Percentiles rank a stretch among this genome's conserved stretches.
Conservation (phyloP, 2,888 invertebrate species). For the Crematogaster levior region DNA sequence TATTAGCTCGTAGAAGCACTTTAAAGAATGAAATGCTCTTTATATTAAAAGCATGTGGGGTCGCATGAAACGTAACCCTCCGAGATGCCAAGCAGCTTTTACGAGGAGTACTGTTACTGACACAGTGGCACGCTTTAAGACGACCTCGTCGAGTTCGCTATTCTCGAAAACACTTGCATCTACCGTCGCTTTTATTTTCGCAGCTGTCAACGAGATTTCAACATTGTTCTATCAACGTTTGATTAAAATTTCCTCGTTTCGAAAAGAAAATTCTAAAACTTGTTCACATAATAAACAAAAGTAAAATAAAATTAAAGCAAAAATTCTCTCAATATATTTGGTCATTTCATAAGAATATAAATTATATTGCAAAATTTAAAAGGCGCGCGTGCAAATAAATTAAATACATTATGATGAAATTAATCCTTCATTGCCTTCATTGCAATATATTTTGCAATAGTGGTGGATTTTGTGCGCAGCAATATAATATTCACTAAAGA, state of each 20-base stretch:
- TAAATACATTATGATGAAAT: too few relatives aligned
- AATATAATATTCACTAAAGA: neutral
- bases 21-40: constrained; percentile 66
- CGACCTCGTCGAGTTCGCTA: constrained; percentile 66
- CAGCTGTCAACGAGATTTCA: constrained; percentile 20
- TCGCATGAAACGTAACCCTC: constrained; percentile 68
- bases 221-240: neutral
- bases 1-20: constrained; percentile 24
- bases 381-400: neutral
- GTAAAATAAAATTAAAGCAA: neutral
- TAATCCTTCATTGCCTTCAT: neutral
- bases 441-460: neutral
- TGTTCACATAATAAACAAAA: neutral
- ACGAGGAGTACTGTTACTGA: constrained; percentile 82
- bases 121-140: constrained; percentile 82
- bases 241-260: neutral
- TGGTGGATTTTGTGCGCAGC: neutral
- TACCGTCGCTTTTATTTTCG: constrained; percentile 30
- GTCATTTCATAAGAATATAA: neutral
- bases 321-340: neutral
- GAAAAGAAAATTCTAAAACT: neutral
- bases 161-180: constrained; percentile 69
- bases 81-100: constrained; percentile 74
- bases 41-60: constrained; percentile 66
- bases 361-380: neutral